Evolutionary conservation across 2,113 vertebrate species (phyloP), one percentile per base, ranked within the genome.

Genomic region (Morone chrysops): DNA sequence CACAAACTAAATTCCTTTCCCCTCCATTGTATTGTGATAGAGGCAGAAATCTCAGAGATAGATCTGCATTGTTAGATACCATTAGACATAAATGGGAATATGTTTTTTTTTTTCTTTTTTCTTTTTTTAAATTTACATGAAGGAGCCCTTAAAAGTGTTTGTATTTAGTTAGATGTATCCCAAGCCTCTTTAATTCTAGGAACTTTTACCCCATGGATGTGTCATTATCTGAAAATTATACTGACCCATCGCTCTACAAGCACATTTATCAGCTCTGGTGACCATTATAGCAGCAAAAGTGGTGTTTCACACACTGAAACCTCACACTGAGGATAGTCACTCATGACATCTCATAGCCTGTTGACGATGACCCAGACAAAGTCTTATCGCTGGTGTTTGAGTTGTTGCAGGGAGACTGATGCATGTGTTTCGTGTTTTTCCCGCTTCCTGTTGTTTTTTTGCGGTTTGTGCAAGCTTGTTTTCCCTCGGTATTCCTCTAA

Each of bases 401-500:
- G 53, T 63, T 63, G 16, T 73, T 72, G 72, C 70, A 18, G 56
- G 78, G 66, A 85, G 69, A 60, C 65, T 66, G 80, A 72, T 50
- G 80, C 83, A 85, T 65, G 86, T 69, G 61, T 75, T 70, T 31
- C 3, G n/a, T 62, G 41, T 75, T 62, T 76, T 68, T 56, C 69
- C 72, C 41, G n/a, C 59, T 82, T 87, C 53, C 38, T 67, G 51
- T 78, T 75, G 41, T 38, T 80, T 60, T 66, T 60, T 79, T n/a
- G 56, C 50, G 1, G 40, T 75, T 80, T 47, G 68, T 84, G 72
- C 48, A 4, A 76, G 81, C 83, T 83, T 84, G 67, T 74, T 80
- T 69, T 40, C 56, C 57, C 43, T 82, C 63, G 63, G 70, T 87
- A 70, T 84, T 86, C 65, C 70, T 80, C 69, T 38, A 10, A 60